Evolutionary conservation across 2,113 vertebrate genomes (phyloP).

Genomic region (Pomatorhinus ruficollis): DNA sequence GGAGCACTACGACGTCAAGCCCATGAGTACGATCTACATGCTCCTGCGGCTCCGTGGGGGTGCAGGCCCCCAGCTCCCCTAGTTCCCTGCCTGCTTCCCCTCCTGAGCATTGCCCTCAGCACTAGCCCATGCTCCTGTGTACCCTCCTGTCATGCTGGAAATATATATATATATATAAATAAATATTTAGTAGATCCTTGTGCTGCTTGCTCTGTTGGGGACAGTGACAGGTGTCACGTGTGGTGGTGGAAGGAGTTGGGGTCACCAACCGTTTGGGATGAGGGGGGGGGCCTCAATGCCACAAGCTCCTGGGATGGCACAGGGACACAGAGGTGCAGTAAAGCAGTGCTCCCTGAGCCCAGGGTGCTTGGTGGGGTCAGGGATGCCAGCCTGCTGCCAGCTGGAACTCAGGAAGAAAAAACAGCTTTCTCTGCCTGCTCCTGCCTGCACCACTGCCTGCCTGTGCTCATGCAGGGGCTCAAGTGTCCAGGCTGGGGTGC

Average conservation of each 20-base stretch:
- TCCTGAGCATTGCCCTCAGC: not conserved
- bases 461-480: rapidly evolving
- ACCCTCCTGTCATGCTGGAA: not conserved
- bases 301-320: not conserved
- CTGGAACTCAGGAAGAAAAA: not conserved
- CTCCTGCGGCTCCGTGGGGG: conserved; percentile 31
- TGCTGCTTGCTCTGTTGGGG: not conserved
- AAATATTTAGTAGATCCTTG: not conserved
- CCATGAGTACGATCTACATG: not conserved
- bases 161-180: conserved; percentile 23
- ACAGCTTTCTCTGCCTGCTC: not conserved
- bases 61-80: rapidly evolving
- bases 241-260: not conserved
- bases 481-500: not conserved
- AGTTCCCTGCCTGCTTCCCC: not conserved
- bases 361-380: not conserved
- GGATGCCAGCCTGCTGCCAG: not conserved
- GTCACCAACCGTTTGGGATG: not conserved
- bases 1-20: rapidly evolving
- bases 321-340: not conserved
- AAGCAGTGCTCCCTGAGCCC: not conserved
- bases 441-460: not conserved
- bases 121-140: not conserved
- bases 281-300: not conserved
- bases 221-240: not conserved